phyloP scores from a whole-genome alignment of 2,797 vertebrate genomes.

The Glyptemys insculpta region DNA sequence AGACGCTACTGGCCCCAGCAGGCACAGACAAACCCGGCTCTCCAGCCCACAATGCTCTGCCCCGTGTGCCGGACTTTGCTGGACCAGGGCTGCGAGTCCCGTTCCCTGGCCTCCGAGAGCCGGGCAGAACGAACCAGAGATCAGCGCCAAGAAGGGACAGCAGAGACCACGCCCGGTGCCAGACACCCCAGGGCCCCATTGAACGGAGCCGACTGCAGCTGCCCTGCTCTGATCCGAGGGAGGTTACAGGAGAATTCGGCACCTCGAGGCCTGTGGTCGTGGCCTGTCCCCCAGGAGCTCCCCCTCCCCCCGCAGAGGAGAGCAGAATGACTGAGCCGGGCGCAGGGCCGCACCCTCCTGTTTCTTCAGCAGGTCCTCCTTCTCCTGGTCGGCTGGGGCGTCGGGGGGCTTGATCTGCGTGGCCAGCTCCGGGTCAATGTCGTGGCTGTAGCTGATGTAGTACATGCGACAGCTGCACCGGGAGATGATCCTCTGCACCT shows the following conservation, averaged over 20 bases:
- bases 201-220: background rate
- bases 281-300: background rate
- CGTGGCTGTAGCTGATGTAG: slow-evolving; percentile 99
- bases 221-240: background rate
- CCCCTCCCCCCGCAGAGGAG: no score
- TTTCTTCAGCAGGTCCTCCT: slow-evolving; percentile 97
- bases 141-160: no score
- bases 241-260: background rate
- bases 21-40: background rate
- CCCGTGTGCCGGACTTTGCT: no score
- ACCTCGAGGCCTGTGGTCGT: accelerated
- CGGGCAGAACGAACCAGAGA: no score
- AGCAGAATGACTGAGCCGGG: no score
- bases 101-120: no score
- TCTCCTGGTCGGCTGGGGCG: slow-evolving; percentile 89
- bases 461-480: slow-evolving; percentile 99
- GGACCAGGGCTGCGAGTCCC: background rate
- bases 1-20: background rate
- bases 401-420: slow-evolving; percentile 97
- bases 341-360: slow-evolving; percentile 88
- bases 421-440: slow-evolving; percentile 95
- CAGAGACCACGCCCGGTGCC: no score
- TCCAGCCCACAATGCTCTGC: background rate
- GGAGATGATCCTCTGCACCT: slow-evolving; percentile 98
- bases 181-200: no score